Evolutionary conservation across 2,113 vertebrate species (phyloP).

Genomic region (Morone saxatilis): DNA sequence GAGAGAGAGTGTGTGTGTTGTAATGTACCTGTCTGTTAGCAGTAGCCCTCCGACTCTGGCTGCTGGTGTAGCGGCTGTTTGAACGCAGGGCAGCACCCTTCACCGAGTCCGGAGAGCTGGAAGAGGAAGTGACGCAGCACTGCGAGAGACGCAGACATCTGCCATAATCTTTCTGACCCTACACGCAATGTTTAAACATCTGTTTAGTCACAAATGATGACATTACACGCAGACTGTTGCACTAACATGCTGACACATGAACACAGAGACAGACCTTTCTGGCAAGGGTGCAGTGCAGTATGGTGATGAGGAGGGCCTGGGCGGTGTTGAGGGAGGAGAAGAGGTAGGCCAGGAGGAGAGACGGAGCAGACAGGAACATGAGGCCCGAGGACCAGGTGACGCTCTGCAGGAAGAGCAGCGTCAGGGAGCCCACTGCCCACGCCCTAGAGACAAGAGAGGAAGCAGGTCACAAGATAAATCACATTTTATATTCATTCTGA

Average conservation of each 20-base stretch:
- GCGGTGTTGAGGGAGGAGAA: slow-evolving; percentile 95
- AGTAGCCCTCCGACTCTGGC: slow-evolving; percentile 84
- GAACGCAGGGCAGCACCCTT: slow-evolving; percentile 91
- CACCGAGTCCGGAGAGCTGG: slow-evolving; percentile 89
- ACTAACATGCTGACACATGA: not conserved
- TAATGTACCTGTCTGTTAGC: slow-evolving; percentile 82
- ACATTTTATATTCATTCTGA: not conserved
- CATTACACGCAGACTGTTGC: not conserved
- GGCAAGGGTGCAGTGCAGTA: slow-evolving; percentile 94
- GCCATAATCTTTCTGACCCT: slow-evolving; percentile 95
- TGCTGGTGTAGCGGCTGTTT: slow-evolving; percentile 93
- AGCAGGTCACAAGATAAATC: not conserved
- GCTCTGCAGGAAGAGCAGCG: slow-evolving; percentile 92
- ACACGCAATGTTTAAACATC: slow-evolving; percentile 4
- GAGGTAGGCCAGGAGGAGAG: slow-evolving; percentile 93
- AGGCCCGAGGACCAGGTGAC: slow-evolving; percentile 95
- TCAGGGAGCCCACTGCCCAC: slow-evolving; percentile 92
- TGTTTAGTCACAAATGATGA: not conserved
- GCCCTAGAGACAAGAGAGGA: slow-evolving; percentile 81
- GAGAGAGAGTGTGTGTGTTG: not conserved
- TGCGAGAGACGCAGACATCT: slow-evolving; percentile 92
- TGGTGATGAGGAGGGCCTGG: slow-evolving; percentile 94
- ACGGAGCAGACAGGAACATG: slow-evolving; percentile 92
- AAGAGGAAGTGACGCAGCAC: slow-evolving; percentile 89
- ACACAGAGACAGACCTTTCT: slow-evolving; percentile 87